A percentile compares a stretch with the other conserved stretches of the same genome.
phyloP scores from a whole-genome alignment of 2,888 invertebrate genomes.

The Apomyelois bistriatella region DNA sequence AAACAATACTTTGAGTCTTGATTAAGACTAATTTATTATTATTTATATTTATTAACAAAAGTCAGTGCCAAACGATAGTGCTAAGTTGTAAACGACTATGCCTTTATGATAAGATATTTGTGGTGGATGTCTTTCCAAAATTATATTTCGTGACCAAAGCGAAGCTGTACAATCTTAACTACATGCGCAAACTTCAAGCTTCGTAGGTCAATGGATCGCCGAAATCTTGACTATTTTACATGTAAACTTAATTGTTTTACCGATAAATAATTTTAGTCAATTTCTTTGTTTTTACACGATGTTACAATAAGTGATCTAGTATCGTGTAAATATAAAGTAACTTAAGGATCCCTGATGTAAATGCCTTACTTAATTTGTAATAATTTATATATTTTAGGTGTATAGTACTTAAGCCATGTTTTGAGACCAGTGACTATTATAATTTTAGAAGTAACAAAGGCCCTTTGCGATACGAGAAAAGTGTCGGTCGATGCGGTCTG shows the following conservation, averaged over 20 bases:
- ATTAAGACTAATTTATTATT: constrained; percentile 60
- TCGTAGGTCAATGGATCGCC: constrained; percentile 73
- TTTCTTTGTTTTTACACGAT: constrained; percentile 75
- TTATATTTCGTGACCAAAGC: constrained; percentile 51
- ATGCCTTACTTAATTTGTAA: constrained; percentile 81
- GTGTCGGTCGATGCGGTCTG: constrained; percentile 50
- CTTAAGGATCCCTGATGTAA: constrained; percentile 77
- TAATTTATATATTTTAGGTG: constrained; percentile 81
- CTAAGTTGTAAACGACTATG: constrained; percentile 73
- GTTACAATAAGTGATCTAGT: constrained; percentile 59
- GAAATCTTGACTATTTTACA: constrained; percentile 78
- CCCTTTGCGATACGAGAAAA: constrained; percentile 57
- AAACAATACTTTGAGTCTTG: constrained; percentile 51
- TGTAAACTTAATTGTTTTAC: constrained; percentile 74
- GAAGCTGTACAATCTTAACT: constrained; percentile 46
- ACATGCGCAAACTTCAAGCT: constrained; percentile 41
- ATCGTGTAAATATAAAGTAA: constrained; percentile 74
- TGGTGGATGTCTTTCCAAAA: constrained; percentile 45
- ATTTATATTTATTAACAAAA: constrained; percentile 60
- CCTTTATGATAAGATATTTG: constrained; percentile 63
- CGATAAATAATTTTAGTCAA: constrained; percentile 76
- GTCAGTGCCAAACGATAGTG: constrained; percentile 77
- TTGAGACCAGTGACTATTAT: constrained; percentile 79
- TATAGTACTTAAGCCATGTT: constrained; percentile 81
- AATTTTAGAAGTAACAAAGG: constrained; percentile 71